Evolutionary conservation across 2,797 vertebrate genomes (phyloP), one percentile per base, ranked within the genome.

Genomic region (Allobates femoralis): DNA sequence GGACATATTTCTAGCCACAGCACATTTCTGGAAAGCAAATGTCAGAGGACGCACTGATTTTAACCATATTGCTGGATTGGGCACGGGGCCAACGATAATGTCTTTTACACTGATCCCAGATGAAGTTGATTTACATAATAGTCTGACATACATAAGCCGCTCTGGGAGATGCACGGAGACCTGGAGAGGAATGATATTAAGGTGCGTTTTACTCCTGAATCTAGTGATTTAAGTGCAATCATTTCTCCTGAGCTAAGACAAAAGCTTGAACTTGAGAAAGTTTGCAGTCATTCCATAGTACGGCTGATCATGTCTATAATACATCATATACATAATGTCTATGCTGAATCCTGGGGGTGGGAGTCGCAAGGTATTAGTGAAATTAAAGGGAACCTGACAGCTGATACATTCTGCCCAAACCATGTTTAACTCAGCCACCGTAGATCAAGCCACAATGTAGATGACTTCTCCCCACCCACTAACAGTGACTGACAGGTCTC

Each of bases 41-140:
- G 77, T 84, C 82, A 79, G 81, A 21, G 74, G 86, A 79, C 55
- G 80, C 14, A 15, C 46, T 75, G 82, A 85, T 84, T 81, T 86
- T 56, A 76, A 84, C 82, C 82, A 85, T 84, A 88, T 81, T 84
- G 86, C 56, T 30, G 41, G 55, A 23, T 50, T 75, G 79, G 81
- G 86, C 81, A 50, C 11, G 11, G 62, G n/a, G 77, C 77, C 86
- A 84, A 28, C 15, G 10, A 23, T 51, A 28, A 53, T 67, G 30
- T 80, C 53, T 55, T 56, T 71, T 50, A 75, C 32, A 67, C 46
- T 69, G 60, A 84, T 79, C 37, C 66, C 81, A 83, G 55, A 84
- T 87, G 81, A 82, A 50, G 11, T 10, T 79, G 62, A 79, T 85
- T 85, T 71, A 69, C 19, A 83, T 83, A 83, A 83, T 62, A 73